Evolutionary conservation across 2,113 vertebrate genomes (phyloP).

Genomic region (Cacatua alba): DNA sequence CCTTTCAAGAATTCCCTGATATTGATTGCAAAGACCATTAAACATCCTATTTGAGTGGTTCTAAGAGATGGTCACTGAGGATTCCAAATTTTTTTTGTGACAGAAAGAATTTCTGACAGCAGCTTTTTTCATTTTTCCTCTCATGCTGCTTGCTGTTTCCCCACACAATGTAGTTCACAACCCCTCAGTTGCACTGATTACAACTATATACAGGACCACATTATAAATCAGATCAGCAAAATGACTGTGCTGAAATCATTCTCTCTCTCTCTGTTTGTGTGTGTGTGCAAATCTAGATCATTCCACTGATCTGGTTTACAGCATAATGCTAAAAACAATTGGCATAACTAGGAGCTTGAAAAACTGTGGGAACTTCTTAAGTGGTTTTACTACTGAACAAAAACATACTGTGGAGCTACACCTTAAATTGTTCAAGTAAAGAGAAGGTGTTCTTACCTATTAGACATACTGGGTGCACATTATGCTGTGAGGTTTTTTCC

Average conservation of each 20-base stretch:
- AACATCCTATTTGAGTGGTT: background rate
- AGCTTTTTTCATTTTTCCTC: background rate
- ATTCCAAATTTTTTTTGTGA: background rate
- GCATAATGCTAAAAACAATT: background rate
- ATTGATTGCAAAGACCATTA: conserved; percentile 13
- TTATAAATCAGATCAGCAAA: background rate
- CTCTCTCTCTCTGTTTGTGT: background rate
- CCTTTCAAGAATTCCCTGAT: conserved; percentile 3
- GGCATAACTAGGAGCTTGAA: background rate
- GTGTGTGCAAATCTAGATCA: background rate
- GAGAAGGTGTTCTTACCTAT: conserved; percentile 39
- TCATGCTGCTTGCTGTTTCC: background rate
- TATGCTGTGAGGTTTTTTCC: conserved; percentile 17
- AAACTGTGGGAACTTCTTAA: conserved; percentile 58
- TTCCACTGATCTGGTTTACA: background rate
- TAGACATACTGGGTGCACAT: conserved; percentile 29
- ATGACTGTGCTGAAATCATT: background rate
- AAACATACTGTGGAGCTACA: conserved; percentile 27
- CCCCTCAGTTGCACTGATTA: background rate
- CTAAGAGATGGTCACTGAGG: background rate
- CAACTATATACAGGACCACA: background rate
- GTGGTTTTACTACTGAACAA: conserved; percentile 48
- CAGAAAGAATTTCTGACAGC: background rate
- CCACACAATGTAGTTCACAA: background rate
- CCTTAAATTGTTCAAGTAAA: conserved; percentile 28